phyloP scores from a whole-genome alignment of 1,140 invertebrate species.

The Scaptomyza hsui region DNA sequence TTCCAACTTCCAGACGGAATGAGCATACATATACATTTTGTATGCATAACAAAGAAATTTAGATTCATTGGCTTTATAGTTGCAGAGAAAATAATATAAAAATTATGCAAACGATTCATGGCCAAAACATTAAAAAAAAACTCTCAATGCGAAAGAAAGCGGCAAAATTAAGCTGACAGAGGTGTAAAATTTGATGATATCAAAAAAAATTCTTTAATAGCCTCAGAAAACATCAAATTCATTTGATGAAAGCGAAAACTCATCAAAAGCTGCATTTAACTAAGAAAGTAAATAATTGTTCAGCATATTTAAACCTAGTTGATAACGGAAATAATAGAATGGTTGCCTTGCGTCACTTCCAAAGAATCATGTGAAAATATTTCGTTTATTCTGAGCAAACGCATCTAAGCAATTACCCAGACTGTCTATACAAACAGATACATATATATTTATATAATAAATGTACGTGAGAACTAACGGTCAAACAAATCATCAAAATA shows the following conservation, averaged over 20 bases:
- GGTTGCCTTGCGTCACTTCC: neutral
- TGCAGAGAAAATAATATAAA: neutral
- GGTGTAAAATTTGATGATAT: neutral
- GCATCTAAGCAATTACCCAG: slow-evolving; percentile 15
- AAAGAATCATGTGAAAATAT: slow-evolving; percentile 23
- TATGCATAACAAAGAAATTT: neutral
- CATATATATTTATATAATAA: neutral
- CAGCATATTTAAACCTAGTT: too few relatives aligned
- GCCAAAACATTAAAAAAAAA: neutral
- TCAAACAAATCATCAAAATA: slow-evolving; percentile 2
- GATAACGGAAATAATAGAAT: neutral
- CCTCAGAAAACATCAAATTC: neutral
- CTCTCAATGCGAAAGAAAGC: neutral
- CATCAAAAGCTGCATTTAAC: neutral
- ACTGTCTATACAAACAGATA: neutral
- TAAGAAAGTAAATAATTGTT: neutral
- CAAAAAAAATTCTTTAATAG: neutral
- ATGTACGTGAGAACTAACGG: slow-evolving; percentile 18
- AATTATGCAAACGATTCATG: neutral
- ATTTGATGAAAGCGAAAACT: neutral
- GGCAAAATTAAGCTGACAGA: neutral
- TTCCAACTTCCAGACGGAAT: neutral
- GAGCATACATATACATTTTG: neutral
- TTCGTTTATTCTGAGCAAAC: slow-evolving; percentile 1
- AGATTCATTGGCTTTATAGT: neutral